Evolutionary conservation across 2,797 vertebrate species (phyloP), one percentile per base, ranked within the genome.

Genomic region (Anas bahamensis): DNA sequence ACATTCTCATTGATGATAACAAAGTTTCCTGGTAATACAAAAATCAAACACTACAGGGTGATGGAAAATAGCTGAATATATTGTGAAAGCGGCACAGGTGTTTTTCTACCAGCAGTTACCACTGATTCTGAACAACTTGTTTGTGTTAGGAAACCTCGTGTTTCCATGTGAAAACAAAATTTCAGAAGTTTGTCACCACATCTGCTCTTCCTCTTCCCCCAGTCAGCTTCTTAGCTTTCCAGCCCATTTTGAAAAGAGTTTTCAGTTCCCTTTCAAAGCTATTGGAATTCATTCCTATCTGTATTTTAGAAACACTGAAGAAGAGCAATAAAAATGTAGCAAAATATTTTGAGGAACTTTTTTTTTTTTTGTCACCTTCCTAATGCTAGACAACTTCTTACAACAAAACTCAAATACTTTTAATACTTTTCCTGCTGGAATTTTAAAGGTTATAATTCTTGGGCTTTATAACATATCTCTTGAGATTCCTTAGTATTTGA

Each of bases 1-100:
- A 93, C 69, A 65, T 68, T 71, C 61, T 90, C 39, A 80, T 31
- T 90, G 31, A 21, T 70, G 50, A 52, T 76, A 94, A 69, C 74
- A n/a, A 81, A 8, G 60, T 78, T 83, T 94, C 72, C 83, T 79
- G 64, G 64, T 72, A 91, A 93, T 26, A 88, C n/a, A 79, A 95
- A 95, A 95, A 91, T 39, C 48, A 88, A 85, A 35, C 9, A 56
- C 14, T 63, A 83, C 14, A 61, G 17, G 46, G 13, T 53, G 4
- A 17, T 86, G 53, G 57, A 82, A 71, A 71, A 74, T 6, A 24
- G 48, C 13, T 50, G 48, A 50, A 50, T 14, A 50, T 23, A 50
- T 50, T 24, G 29, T 35, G 16, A 65, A 80, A 75, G 61, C n/a
- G 86, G 24, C 35, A 56, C 17, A 42, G 61, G 9, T n/a, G 17